Evolutionary conservation across 2,113 vertebrate species (phyloP).

Genomic region (Dipodomys stephensi): DNA sequence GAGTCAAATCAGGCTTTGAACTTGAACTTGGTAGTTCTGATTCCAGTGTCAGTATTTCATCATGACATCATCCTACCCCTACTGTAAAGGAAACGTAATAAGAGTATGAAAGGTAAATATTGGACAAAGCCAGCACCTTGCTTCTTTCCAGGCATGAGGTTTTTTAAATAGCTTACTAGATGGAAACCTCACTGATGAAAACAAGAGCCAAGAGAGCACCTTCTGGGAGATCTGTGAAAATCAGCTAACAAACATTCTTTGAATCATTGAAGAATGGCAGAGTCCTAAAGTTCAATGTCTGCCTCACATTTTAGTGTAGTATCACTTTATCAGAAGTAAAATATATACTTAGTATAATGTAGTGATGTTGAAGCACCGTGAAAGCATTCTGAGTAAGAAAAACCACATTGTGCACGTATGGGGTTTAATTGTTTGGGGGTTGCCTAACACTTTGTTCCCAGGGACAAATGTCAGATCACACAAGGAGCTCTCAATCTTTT

Average conservation of each 20-base stretch:
- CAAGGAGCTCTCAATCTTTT: not conserved
- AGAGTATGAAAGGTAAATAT: conserved; percentile 42
- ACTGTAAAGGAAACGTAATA: conserved; percentile 27
- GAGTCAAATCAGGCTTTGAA: conserved; percentile 44
- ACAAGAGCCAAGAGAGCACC: conserved; percentile 1
- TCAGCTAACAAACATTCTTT: conserved; percentile 10
- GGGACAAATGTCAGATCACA: not conserved
- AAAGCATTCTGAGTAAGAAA: conserved; percentile 40
- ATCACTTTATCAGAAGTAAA: conserved; percentile 36
- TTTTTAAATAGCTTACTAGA: conserved; percentile 3
- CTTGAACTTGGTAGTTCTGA: conserved; percentile 27
- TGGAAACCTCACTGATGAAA: conserved; percentile 39
- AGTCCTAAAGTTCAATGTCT: conserved; percentile 26
- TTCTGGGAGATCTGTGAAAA: not conserved
- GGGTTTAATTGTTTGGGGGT: conserved; percentile 17
- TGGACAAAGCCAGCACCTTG: conserved; percentile 15
- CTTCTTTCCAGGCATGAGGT: not conserved
- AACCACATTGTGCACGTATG: not conserved
- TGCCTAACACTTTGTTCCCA: conserved; percentile 17
- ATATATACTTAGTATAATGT: not conserved
- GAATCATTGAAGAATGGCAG: conserved; percentile 44
- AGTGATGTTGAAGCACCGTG: not conserved
- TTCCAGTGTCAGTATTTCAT: conserved; percentile 39
- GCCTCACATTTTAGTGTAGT: conserved; percentile 13
- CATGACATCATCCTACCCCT: not conserved